These are phyloP conservation scores for Pachyramphus minor DNA, from an alignment of 2,113 vertebrate species.

Conservation along the genomic window DNA sequence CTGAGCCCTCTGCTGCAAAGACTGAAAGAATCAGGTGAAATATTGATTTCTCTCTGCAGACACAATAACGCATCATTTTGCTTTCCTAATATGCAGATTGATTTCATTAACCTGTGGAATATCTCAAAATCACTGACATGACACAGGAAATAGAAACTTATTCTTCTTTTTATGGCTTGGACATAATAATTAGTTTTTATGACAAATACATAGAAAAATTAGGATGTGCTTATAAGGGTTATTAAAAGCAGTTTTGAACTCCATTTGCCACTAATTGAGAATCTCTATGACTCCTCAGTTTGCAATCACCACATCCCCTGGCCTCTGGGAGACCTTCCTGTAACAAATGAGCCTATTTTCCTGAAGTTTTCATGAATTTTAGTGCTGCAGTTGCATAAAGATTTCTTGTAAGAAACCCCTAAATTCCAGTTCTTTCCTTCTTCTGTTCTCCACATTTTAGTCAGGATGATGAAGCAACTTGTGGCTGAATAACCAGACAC, in stretches of 20 bases:
- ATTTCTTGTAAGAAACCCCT: background rate
- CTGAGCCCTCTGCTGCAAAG: background rate
- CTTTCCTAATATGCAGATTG: background rate
- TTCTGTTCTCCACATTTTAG: background rate
- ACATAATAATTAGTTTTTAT: background rate
- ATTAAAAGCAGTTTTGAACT: background rate
- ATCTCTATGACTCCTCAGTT: background rate
- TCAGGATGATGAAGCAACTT: background rate
- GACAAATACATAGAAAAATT: background rate
- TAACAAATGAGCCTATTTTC: background rate
- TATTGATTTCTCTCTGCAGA: background rate
- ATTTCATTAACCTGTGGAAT: background rate
- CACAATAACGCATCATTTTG: background rate
- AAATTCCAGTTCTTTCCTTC: background rate
- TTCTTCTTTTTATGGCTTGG: conserved; percentile 27
- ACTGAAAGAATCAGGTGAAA: background rate
- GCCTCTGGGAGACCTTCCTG: background rate
- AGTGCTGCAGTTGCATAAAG: background rate
- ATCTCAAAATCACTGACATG: background rate
- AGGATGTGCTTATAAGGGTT: background rate
- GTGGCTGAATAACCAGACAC: background rate
- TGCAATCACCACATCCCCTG: background rate
- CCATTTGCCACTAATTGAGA: background rate
- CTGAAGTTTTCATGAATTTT: background rate
- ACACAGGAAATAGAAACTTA: background rate